Conservation (phyloP, 1,140 invertebrate genomes). For the Ganaspis sp. region DNA sequence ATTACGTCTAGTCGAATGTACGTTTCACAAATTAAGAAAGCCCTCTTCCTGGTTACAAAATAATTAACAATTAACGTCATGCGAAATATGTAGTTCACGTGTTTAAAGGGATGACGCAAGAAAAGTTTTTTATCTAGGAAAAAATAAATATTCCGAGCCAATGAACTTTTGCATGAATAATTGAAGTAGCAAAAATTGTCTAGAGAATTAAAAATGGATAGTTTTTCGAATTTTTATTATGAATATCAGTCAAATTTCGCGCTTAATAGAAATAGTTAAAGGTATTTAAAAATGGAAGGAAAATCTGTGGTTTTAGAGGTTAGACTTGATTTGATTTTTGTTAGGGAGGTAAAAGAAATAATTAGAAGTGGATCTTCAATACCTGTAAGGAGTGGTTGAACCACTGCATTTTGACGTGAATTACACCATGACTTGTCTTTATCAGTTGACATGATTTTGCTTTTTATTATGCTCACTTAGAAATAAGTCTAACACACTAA, state of each 20-base stretch:
- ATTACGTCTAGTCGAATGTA: neutral
- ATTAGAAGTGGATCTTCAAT: conserved; percentile 48
- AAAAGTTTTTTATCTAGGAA: neutral
- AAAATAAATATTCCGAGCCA: neutral
- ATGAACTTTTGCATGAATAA: conserved; percentile 30
- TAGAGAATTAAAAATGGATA: neutral
- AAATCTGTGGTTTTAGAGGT: conserved; percentile 16
- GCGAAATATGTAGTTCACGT: conserved; percentile 23
- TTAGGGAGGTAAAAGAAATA: conserved; percentile 5
- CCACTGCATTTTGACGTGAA: conserved; percentile 85
- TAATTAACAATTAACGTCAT: conserved; percentile 19
- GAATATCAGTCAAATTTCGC: too few relatives aligned
- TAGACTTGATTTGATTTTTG: conserved; percentile 28
- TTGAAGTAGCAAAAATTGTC: neutral
- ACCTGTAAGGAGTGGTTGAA: conserved; percentile 88
- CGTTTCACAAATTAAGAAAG: neutral
- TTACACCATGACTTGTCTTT: conserved; percentile 62
- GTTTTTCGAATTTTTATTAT: too few relatives aligned
- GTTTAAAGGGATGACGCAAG: neutral
- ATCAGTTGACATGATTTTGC: conserved; percentile 49
- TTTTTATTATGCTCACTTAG: neutral
- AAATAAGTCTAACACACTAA: neutral
- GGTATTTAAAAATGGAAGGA: neutral
- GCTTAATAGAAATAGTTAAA: neutral
- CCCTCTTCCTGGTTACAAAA: neutral